Conservation (phyloP, 2,797 vertebrate genomes). For the Orientallactaga sibirica region DNA sequence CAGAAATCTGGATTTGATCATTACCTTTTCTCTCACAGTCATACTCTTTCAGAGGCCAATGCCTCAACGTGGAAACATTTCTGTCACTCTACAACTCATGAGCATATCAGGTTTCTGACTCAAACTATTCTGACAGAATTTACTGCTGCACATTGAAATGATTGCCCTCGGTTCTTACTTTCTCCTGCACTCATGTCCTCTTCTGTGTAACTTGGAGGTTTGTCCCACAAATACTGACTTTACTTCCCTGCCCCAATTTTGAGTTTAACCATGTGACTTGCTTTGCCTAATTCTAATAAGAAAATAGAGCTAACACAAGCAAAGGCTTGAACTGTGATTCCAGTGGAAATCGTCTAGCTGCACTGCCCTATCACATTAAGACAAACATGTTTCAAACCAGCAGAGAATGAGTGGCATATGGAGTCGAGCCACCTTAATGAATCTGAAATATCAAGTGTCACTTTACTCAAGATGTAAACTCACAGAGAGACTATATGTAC, state of each 20-base stretch:
- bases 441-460: background rate
- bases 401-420: background rate
- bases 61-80: constrained; percentile 29
- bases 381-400: background rate
- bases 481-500: background rate
- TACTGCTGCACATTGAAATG: background rate
- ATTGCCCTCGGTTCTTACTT: background rate
- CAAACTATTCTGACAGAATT: constrained; percentile 10
- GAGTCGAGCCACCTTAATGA: background rate
- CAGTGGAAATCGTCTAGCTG: background rate
- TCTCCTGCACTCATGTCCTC: background rate
- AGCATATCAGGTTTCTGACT: constrained; percentile 41
- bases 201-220: background rate
- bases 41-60: constrained; percentile 2
- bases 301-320: constrained; percentile 22
- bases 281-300: constrained; percentile 13
- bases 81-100: background rate
- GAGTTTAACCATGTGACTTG: constrained; percentile 15
- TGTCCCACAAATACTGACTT: constrained; percentile 12
- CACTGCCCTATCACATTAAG: background rate
- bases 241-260: background rate
- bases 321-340: background rate
- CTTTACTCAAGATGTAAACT: background rate
- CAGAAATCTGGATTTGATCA: background rate
- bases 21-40: constrained; percentile 25